Percentiles rank a stretch among this genome's conserved stretches.
Conservation (phyloP, 2,888 invertebrate genomes). For the Ennomos fuscantarius region DNA sequence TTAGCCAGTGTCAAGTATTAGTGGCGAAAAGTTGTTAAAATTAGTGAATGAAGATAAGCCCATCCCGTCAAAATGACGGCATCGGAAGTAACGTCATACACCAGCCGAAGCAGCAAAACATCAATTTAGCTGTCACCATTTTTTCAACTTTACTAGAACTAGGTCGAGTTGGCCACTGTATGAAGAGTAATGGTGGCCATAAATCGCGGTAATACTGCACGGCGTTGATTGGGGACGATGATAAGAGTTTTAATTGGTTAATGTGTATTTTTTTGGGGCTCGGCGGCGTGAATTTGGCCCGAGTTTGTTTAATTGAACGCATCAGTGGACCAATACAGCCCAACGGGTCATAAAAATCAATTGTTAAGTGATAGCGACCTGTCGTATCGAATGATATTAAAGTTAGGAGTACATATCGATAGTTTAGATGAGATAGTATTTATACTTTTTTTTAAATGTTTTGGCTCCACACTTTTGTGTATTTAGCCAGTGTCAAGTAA, state of each 20-base stretch:
- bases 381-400: too few species aligned
- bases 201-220: constrained; percentile 15
- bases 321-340: too few species aligned
- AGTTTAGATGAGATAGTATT: too few species aligned
- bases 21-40: constrained; percentile 1
- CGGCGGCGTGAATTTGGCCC: neutral
- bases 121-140: constrained; percentile 13
- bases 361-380: too few species aligned
- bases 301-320: too few species aligned
- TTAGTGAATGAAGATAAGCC: neutral
- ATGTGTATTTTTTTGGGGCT: constrained; percentile 13
- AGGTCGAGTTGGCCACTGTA: constrained; percentile 12
- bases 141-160: constrained; percentile 14
- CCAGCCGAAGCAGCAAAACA: neutral
- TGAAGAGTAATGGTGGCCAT: constrained; percentile 26
- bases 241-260: constrained; percentile 27
- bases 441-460: too few species aligned
- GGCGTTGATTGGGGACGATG: constrained; percentile 13
- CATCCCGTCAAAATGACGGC: neutral
- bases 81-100: constrained; percentile 2
- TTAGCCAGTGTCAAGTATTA: too few species aligned
- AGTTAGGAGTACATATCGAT: too few species aligned
- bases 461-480: too few species aligned
- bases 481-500: too few species aligned
- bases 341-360: too few species aligned